Base-by-base conservation (phyloP, 2,113 vertebrate species). In the Myotis yumanensis region DNA sequence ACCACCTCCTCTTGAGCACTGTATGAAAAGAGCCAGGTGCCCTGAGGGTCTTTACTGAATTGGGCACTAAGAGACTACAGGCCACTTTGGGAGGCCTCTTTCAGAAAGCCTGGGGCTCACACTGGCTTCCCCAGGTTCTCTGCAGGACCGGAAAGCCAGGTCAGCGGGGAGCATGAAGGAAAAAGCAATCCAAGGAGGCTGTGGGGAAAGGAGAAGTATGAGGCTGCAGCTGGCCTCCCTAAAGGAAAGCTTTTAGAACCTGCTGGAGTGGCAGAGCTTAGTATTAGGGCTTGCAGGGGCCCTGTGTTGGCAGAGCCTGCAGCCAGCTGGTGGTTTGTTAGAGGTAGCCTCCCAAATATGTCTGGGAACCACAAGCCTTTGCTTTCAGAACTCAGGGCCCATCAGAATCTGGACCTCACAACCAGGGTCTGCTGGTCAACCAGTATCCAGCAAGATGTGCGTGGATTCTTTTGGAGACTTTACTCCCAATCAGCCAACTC, bases 1-100 rank as follows among this genome's bases (percentile, higher is more conserved):
- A 62, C 30, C 1, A 2, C 43, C 16, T 16, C 15, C 1, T 0
- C 20, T 54, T 0, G 1, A 3, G 2, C 0, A 0, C 68, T 46
- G 35, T 37, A 12, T 37, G 32, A 22, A 62, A n/a, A 37, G 0
- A 11, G 15, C 28, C 20, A 0, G 17, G 18, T 7, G 57, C 16
- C 46, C 11, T 0, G 10, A 37, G 0, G 4, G 5, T 4, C 37
- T 5, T 6, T 8, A 52, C 76, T 11, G 37, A 17, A 20, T 32
- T 32, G 11, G 16, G 32, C 2, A 4, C 7, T 8, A 51, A 43
- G 54, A 73, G 52, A 32, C 3, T 18, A 59, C 2, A 1, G 71
- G 79, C 11, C 30, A 30, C 23, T 83, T 62, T 18, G 52, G 37
- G 32, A 57, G 23, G 32, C 20, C 43, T 48, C 25, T 68, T 66